phyloP scores from a whole-genome alignment of 2,113 vertebrate genomes.

The Eonycteris spelaea region DNA sequence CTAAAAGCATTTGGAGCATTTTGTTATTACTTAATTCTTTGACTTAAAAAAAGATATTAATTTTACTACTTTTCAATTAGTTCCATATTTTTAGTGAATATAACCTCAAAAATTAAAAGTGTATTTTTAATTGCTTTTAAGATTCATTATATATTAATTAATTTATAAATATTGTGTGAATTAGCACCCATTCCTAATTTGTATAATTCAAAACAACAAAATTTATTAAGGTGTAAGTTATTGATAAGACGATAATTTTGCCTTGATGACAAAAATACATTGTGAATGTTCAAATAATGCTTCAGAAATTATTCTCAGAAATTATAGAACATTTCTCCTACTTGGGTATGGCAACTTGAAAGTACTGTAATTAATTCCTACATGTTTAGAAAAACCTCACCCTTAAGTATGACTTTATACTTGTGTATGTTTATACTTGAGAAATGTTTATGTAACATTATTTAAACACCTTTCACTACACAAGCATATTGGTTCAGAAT shows the following conservation, averaged over 20 bases:
- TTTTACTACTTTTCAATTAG: neutral
- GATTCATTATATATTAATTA: slow-evolving; percentile 23
- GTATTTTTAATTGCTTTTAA: neutral
- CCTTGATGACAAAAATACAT: neutral
- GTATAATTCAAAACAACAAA: neutral
- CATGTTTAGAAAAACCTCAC: neutral
- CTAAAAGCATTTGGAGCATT: slow-evolving; percentile 1
- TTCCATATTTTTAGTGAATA: slow-evolving; percentile 13
- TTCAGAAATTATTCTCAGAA: slow-evolving; percentile 35
- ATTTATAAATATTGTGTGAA: slow-evolving; percentile 38
- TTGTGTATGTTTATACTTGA: neutral
- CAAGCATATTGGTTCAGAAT: neutral
- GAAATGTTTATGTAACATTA: neutral
- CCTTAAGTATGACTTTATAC: neutral
- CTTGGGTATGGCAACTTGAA: neutral
- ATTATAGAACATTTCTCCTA: neutral
- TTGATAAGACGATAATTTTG: slow-evolving; percentile 17
- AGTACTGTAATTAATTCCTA: neutral
- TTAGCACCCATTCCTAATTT: slow-evolving; percentile 18
- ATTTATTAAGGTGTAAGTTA: neutral
- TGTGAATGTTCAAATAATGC: neutral
- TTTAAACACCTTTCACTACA: neutral
- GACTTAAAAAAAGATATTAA: neutral
- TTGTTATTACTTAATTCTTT: slow-evolving; percentile 22
- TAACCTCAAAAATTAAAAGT: slow-evolving; percentile 37